These are phyloP conservation scores for Eubucco bourcierii DNA, from an alignment of 2,113 vertebrate species.

Conservation along the genomic window DNA sequence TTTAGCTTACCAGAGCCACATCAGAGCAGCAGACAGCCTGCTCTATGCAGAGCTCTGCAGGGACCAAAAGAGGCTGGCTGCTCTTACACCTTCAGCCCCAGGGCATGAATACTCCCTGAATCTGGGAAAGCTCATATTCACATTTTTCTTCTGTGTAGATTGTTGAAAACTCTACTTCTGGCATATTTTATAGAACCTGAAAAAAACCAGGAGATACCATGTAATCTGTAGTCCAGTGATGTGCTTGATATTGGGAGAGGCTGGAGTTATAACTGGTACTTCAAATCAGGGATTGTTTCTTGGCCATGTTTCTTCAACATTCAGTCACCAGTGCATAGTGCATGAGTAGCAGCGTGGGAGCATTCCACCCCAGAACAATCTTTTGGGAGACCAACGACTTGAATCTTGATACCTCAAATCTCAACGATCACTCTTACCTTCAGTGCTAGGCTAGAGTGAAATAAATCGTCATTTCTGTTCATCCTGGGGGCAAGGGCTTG, in stretches of 20 bases:
- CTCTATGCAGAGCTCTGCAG: background rate
- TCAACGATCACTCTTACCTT: background rate
- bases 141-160: background rate
- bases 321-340: background rate
- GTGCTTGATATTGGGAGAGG: accelerated
- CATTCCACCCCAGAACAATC: background rate
- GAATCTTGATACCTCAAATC: background rate
- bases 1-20: background rate
- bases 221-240: background rate
- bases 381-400: background rate
- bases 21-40: background rate
- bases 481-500: background rate
- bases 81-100: background rate
- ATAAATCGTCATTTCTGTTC: background rate
- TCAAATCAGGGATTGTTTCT: background rate
- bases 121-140: background rate
- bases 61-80: background rate
- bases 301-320: background rate
- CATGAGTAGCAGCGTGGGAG: background rate
- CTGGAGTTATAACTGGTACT: background rate
- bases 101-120: background rate
- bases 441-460: background rate
- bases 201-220: background rate
- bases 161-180: background rate
- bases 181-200: background rate